Evolutionary conservation across 2,797 vertebrate species (phyloP).

Genomic region (Coendou prehensilis): DNA sequence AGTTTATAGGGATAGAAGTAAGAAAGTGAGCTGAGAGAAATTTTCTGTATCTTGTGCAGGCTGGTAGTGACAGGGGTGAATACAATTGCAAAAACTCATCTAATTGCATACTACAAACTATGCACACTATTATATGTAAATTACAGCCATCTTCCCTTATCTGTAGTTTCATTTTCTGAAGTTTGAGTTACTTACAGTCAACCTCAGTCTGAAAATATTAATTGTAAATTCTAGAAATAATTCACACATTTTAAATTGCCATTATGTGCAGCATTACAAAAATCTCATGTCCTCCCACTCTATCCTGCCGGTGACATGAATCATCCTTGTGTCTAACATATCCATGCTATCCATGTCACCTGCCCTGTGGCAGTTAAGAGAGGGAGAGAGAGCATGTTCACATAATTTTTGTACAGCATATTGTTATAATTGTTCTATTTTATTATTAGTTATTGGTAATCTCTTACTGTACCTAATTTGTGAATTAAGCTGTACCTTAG

Average conservation of each 20-base stretch:
- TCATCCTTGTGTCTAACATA: background rate
- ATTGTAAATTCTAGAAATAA: background rate
- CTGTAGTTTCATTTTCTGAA: background rate
- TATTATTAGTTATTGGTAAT: background rate
- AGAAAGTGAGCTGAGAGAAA: constrained; percentile 39
- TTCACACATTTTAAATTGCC: background rate
- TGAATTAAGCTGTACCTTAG: background rate
- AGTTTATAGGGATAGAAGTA: background rate
- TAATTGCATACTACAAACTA: background rate
- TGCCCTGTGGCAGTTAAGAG: background rate
- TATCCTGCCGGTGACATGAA: background rate
- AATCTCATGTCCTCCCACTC: background rate
- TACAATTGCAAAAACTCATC: background rate
- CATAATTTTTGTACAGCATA: background rate
- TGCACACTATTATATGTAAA: constrained; percentile 11
- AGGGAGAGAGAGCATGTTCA: background rate
- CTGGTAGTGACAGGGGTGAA: constrained; percentile 6
- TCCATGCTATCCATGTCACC: background rate
- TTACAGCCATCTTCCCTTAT: background rate
- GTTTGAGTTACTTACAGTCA: background rate
- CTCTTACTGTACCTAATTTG: background rate
- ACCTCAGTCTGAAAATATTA: background rate
- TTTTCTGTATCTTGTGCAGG: constrained; percentile 42
- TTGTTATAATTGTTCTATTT: background rate
- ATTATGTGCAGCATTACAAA: background rate